phyloP scores from a whole-genome alignment of 2,888 invertebrate genomes.

The Yponomeuta evonymella region DNA sequence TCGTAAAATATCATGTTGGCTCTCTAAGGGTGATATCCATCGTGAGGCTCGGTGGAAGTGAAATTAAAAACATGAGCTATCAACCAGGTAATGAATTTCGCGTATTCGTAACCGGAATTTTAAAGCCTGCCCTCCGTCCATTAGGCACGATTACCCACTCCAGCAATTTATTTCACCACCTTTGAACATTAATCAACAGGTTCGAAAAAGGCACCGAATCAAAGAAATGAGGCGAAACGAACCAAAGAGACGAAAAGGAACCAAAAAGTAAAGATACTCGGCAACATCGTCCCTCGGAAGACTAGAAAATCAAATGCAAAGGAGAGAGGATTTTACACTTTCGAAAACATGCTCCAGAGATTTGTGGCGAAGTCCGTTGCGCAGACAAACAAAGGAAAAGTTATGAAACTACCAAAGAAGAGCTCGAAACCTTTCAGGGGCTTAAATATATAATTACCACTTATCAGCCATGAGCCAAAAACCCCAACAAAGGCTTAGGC shows the following conservation, averaged over 20 bases:
- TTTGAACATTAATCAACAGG: background rate
- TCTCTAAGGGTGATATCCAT: background rate
- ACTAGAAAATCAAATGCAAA: conserved; percentile 44
- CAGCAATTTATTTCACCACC: background rate
- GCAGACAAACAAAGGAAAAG: background rate
- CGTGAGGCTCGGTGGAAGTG: background rate
- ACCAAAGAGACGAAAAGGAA: background rate
- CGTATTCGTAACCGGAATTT: background rate
- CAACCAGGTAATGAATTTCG: background rate
- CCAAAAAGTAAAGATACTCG: background rate
- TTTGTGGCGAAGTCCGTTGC: background rate
- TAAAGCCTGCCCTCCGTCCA: background rate
- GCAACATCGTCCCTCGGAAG: conserved; percentile 18
- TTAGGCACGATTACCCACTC: background rate
- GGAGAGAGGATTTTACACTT: conserved; percentile 50
- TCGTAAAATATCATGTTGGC: background rate
- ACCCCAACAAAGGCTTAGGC: background rate
- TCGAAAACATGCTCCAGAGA: conserved; percentile 45
- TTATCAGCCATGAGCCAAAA: background rate
- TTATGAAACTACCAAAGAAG: conserved; percentile 1
- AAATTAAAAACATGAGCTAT: background rate
- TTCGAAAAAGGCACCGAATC: background rate
- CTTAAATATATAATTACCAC: background rate
- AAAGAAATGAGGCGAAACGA: background rate
- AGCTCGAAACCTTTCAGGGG: background rate